Base-by-base conservation (phyloP, 2,113 vertebrate species). In the Proterorhinus semilunaris region DNA sequence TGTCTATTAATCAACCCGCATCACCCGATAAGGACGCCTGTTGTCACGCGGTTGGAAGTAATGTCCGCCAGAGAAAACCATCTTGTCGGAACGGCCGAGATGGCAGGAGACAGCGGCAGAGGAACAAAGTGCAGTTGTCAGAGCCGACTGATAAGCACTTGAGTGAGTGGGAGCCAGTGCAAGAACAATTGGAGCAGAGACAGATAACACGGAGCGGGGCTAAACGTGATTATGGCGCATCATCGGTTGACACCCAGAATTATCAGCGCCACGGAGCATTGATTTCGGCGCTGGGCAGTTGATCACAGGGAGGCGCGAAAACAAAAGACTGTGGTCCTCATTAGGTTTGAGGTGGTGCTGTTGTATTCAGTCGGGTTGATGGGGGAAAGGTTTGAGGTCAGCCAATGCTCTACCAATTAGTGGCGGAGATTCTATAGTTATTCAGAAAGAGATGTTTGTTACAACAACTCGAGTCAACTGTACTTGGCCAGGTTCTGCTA, bases 1-100 rank as follows among this genome's bases (percentile, higher is more conserved):
- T 82, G 86, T 87, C 86, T 88, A 88, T 92, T 91, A 91, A 92
- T 92, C 92, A 91, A 79, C 72, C 51, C 76, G 64, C 86, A 84
- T 87, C 89, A 75, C 67, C 36, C 82, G 91, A 93, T 92, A 90
- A 91, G 86, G 62, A 73, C 7, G 70, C 69, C 73, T 83, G 79
- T 86, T 87, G 86, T 90, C 87, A 83, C 85, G 83, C 82, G 72
- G 78, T 76, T 85, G 75, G 81, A 86, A 86, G 82, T 83, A 87
- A 91, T 83, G 81, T 76, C 83, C 67, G 80, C 83, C 67, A 50
- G 67, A 76, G 82, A 78, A 88, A 90, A 88, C 82, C 55, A 48
- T 50, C 85, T 88, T 81, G 88, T 91, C 85, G 80, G 27, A 49
- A 80, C 78, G 65, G 69, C 62, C 13, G 64, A 89, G 75, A 89